Evolutionary conservation across 53 echinoderm and acorn worm species (phyloP).

Genomic region (Temnopleurus reevesii): DNA sequence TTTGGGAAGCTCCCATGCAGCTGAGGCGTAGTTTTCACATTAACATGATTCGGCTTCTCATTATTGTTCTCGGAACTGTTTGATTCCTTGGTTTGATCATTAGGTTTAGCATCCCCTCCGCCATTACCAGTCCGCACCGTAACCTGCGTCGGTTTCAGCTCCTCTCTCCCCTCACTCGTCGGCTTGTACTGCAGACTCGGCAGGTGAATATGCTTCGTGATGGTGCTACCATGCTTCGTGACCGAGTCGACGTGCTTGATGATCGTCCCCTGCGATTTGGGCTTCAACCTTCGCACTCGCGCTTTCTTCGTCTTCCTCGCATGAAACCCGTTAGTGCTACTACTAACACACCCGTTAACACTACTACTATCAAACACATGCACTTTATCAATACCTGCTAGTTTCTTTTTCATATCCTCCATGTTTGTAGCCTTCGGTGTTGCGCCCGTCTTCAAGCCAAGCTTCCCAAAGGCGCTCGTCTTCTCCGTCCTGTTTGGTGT

Average conservation of each 20-base stretch:
- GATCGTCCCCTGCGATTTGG: background rate
- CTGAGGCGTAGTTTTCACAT: constrained; percentile 7
- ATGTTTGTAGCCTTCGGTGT: constrained; percentile 70
- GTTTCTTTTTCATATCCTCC: constrained; percentile 90
- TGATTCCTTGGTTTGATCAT: background rate
- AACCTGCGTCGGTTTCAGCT: constrained; percentile 39
- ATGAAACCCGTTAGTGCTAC: background rate
- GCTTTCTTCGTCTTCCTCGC: constrained; percentile 41
- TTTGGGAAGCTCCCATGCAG: constrained; percentile 48
- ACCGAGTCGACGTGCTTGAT: background rate
- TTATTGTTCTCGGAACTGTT: background rate
- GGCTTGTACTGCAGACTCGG: constrained; percentile 53
- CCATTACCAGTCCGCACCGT: background rate
- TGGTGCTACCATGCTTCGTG: constrained; percentile 16
- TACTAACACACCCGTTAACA: constrained; percentile 24
- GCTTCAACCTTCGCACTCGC: constrained; percentile 38
- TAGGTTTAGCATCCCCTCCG: background rate
- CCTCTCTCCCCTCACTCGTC: background rate
- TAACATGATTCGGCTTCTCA: background rate
- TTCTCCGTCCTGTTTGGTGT: constrained; percentile 38
- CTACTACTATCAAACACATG: constrained; percentile 50
- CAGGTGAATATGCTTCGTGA: constrained; percentile 29
- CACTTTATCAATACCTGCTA: constrained; percentile 85
- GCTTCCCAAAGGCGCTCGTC: constrained; percentile 45
- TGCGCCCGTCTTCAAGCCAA: constrained; percentile 31